A percentile compares a stretch with the other conserved stretches of the same genome.
Evolutionary conservation across 92 coral and sea anemone species (phyloP).

Genomic region (Palythoa grandis): DNA sequence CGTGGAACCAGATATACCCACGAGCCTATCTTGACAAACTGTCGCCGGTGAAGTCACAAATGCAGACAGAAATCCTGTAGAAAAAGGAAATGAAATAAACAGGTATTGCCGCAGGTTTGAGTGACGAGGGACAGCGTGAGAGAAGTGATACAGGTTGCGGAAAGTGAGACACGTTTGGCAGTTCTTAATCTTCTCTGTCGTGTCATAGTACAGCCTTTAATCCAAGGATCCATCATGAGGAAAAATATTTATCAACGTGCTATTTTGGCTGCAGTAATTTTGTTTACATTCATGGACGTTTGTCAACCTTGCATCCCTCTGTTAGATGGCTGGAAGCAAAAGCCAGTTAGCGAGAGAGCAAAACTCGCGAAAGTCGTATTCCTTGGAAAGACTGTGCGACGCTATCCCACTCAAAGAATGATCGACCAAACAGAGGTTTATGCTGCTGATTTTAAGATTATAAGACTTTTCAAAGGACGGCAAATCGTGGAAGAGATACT

Average conservation of each 20-base stretch:
- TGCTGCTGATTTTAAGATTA: constrained; percentile 85
- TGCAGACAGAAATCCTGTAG: constrained; percentile 40
- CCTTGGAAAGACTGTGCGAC: constrained; percentile 78
- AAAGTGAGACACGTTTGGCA: constrained; percentile 12
- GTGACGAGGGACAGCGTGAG: constrained; percentile 28
- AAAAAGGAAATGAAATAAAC: constrained; percentile 40
- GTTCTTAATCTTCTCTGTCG: constrained; percentile 28
- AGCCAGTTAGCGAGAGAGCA: constrained; percentile 78
- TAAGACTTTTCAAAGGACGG: constrained; percentile 81
- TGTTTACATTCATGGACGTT: constrained; percentile 56
- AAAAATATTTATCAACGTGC: not conserved
- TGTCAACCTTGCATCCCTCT: constrained; percentile 74
- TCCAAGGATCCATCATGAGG: constrained; percentile 2
- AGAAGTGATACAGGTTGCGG: not conserved
- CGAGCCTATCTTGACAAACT: constrained; percentile 21
- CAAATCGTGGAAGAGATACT: constrained; percentile 76
- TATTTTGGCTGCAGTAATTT: constrained; percentile 39
- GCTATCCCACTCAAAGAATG: constrained; percentile 29
- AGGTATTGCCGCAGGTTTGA: not conserved
- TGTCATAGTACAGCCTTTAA: not conserved
- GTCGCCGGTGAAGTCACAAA: constrained; percentile 28
- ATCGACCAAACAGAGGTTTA: constrained; percentile 57
- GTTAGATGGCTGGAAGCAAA: constrained; percentile 82
- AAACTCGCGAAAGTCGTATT: constrained; percentile 80
- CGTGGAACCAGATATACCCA: not conserved